Base-by-base conservation (phyloP, 2,797 vertebrate genomes). In the Chelonia mydas region DNA sequence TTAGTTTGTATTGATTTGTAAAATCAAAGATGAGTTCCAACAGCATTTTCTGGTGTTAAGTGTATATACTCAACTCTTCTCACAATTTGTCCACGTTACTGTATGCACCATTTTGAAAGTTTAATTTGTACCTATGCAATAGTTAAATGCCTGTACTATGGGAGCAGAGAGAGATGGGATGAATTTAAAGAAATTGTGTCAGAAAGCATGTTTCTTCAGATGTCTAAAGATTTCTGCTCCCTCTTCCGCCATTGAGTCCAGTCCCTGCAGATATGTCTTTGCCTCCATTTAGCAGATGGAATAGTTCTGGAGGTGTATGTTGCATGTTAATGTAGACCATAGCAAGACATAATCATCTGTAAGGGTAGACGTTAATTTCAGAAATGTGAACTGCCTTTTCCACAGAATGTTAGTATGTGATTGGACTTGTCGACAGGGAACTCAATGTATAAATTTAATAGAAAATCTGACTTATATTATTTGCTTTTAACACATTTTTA, bases 341-440 rank as follows among this genome's bases (percentile, higher is more conserved):
- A 95, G 98, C 90, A 94, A 95, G 88, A 94, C 96, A 97, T 88
- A 12, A 13, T 41, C 90, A 91, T 97, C 98, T 97, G 98, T 98
- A 98, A 96, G 97, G 98, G 98, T 97, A 97, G 96, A 98, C 97
- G 98, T 98, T 98, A 97, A 96, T 97, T 97, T 98, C 93, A 86
- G 86, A 98, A 97, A 97, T 97, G 90, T 97, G 97, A 98, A 95
- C 97, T 93, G 94, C 95, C 96, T 98, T 98, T 98, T 97, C 97
- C 45, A 95, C 94, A 94, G 81, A 98, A 97, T 98, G 97, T 98
- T 98, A 98, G 97, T 98, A 97, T 97, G 84, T 96, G 98, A 86
- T 92, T 87, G 89, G 88, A 92, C 53, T 76, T 95, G 84, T 68
- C 0, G 1, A 81, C 50, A 82, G n/a, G 78, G 37, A 84, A 57